These are phyloP conservation scores for Saccostrea cuccullata DNA, from an alignment of 1,140 invertebrate species.

Conservation along the genomic window DNA sequence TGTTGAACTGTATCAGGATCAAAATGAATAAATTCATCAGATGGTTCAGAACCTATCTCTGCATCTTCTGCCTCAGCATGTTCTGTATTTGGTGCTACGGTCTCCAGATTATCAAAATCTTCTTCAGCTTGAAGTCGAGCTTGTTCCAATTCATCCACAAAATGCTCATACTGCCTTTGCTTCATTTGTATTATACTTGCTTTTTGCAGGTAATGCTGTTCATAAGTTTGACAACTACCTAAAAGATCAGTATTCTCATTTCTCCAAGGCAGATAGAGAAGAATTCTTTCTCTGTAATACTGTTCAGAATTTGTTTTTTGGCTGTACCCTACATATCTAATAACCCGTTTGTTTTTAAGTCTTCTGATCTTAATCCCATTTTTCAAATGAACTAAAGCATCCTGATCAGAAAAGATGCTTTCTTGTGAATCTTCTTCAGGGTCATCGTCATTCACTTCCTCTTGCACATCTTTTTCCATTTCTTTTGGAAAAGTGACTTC, in stretches of 20 bases:
- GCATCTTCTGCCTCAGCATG: constrained; percentile 30
- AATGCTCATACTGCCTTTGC: constrained; percentile 40
- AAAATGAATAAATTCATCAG: constrained; percentile 46
- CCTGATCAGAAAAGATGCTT: not conserved
- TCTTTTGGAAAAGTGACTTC: constrained; percentile 9
- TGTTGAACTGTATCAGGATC: constrained; percentile 45
- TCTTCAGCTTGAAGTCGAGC: constrained; percentile 43
- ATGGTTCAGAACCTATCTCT: constrained; percentile 31
- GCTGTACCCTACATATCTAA: constrained; percentile 47
- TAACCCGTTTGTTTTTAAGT: constrained; percentile 34
- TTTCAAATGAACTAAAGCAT: constrained; percentile 41
- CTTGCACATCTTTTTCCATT: not conserved
- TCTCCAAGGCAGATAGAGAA: constrained; percentile 46
- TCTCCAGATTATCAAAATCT: constrained; percentile 23
- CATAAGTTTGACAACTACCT: constrained; percentile 11
- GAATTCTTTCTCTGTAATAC: constrained; percentile 44
- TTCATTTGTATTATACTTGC: constrained; percentile 1
- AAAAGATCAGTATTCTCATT: constrained; percentile 41
- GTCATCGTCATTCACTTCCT: constrained; percentile 7
- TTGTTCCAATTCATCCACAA: constrained; percentile 36
- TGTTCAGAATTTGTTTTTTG: constrained; percentile 43
- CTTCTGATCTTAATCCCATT: constrained; percentile 48
- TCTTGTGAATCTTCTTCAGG: not conserved
- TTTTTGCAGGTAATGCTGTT: constrained; percentile 5
- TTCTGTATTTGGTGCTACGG: constrained; percentile 45